Evolutionary conservation across 2,888 invertebrate species (phyloP), one percentile per base, ranked within the genome.

Genomic region (Serripes groenlandicus): DNA sequence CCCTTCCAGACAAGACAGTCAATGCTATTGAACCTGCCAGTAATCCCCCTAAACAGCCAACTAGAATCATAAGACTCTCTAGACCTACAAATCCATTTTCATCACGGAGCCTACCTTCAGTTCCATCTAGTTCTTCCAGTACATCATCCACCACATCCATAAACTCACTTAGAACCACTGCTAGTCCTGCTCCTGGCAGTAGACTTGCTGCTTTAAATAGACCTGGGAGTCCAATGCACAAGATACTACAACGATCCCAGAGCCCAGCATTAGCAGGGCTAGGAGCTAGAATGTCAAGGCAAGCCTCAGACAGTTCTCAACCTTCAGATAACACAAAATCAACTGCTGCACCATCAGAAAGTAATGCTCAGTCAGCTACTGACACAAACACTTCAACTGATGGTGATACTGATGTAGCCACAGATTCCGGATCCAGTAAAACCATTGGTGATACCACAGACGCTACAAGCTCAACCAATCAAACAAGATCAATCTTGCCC

Each of bases 151-250:
- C 35, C 18, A 76, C 74, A 72, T 64, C 62, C 30, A 56, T 58
- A 3, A 34, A n/a, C 49, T 56, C 78, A 64, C 62, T 58, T 34
- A 58, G 70, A n/a, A 60, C 76, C 3, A 34, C 81, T 0, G 32
- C 80, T 18, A 54, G 62, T n/a, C 71, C 69, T 21, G 78, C 81
- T 37, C 82, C 86, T 21, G 86, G 86, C 28, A 86, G 86, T 69
- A 49, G 86, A 34, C 77, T 86, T 42, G 84, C 86, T 42, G 86
- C 86, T 18, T 64, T 86, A 34, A 83, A 86, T 26, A 86, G 86
- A 81, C 83, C 86, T 49, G 86, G 86, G 4, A 86, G 86, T 32
- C 86, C 86, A 21, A 83, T 86, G 79, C 83, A 82, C 28, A 78
- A 75, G 23, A 78, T 83, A 30, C 69, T 86, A 18, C 79, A 76